Conservation (phyloP, 2,113 vertebrate species). For the Malurus elegans region DNA sequence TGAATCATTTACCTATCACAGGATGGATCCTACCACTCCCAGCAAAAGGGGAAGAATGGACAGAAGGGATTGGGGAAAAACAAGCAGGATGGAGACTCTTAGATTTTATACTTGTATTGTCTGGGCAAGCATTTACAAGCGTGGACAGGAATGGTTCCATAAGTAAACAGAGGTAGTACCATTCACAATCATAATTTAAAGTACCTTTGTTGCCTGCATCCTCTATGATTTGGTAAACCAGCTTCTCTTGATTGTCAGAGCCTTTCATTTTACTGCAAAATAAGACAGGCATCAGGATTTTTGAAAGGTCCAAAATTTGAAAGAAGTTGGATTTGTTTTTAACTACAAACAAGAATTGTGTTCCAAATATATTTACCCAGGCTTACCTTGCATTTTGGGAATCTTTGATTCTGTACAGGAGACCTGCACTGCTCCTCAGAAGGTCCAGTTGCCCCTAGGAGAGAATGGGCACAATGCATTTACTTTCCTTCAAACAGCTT, state of each 20-base stretch:
- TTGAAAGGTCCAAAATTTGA: background rate
- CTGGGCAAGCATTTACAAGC: background rate
- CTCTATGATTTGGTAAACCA: constrained; percentile 98
- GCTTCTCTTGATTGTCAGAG: constrained; percentile 97
- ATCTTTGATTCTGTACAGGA: constrained; percentile 94
- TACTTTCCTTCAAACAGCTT: background rate
- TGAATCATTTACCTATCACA: background rate
- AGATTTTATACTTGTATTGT: background rate
- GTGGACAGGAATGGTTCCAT: background rate
- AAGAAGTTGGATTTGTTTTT: background rate
- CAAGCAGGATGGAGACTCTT: background rate
- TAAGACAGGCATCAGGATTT: background rate
- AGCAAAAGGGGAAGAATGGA: background rate
- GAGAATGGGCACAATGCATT: background rate
- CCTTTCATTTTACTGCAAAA: constrained; percentile 95
- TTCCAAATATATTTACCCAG: background rate
- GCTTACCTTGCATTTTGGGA: constrained; percentile 84
- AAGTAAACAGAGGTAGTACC: background rate
- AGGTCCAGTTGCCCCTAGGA: constrained; percentile 93
- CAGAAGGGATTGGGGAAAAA: background rate
- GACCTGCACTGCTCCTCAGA: constrained; percentile 88
- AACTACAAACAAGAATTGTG: background rate
- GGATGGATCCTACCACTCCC: background rate
- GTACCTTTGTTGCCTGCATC: constrained; percentile 97
- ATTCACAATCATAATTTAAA: background rate